Base-by-base conservation (phyloP, 2,113 vertebrate species). In the Mugil cephalus region DNA sequence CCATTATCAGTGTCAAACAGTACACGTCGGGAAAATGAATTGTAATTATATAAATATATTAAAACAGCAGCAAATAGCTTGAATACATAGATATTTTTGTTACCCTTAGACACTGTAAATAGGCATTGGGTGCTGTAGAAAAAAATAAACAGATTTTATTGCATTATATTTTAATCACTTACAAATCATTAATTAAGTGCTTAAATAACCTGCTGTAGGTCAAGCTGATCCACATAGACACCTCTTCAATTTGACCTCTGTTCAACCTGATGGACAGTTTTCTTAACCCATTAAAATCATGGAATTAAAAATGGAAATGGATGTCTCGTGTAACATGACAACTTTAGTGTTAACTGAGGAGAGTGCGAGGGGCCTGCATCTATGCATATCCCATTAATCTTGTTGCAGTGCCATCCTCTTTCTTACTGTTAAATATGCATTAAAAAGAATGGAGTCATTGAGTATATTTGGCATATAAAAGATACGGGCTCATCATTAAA, bases 401-500 rank as follows among this genome's bases (percentile, higher is more conserved):
- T 83, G 82, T 89, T 88, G 82, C 21, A 64, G 82, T 64, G 68
- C 67, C 63, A 45, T 79, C 73, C 80, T 68, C 84, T 84, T 88
- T 74, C 79, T 71, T 78, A 87, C 81, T 85, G 88, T 93, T 92
- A 93, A 92, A 91, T 93, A 93, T 92, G 87, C 88, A 92, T 92
- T 84, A 77, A 84, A 87, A 83, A 82, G 87, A 92, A 93, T 92
- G 88, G 89, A 93, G 91, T 91, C 92, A 88, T 90, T 92, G 90
- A 90, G 87, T 92, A 90, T 91, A 92, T 92, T 92, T 93, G 90
- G 90, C 88, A 83, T 90, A 91, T 90, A 91, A 92, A 92, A 93
- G 92, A 92, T 92, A 94, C 79, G 82, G 89, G 87, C 89, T 91
- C 86, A 83, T 93, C 91, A 94, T 94, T 94, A 94, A 94, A 93